Evolutionary conservation across 2,888 invertebrate genomes (phyloP).

Genomic region (Hydriomena furcata): DNA sequence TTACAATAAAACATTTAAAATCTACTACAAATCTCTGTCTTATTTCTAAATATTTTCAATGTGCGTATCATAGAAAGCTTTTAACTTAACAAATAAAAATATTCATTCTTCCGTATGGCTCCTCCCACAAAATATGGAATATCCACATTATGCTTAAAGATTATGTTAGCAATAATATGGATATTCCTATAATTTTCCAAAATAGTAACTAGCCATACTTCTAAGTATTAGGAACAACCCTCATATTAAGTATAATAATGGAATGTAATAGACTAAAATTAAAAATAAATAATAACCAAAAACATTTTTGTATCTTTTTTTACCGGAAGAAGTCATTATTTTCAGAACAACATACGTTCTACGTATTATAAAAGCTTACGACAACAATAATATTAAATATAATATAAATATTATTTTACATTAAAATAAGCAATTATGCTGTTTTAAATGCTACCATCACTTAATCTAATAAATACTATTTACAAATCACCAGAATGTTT

Average conservation of each 20-base stretch:
- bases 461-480: constrained; percentile 82
- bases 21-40: constrained; percentile 9
- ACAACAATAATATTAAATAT: constrained; percentile 78
- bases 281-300: constrained; percentile 54
- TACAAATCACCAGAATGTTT: constrained; percentile 81
- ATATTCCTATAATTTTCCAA: constrained; percentile 21
- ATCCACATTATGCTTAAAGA: constrained; percentile 13
- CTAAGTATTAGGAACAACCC: constrained; percentile 73
- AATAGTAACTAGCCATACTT: constrained; percentile 49
- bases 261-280: constrained; percentile 58
- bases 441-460: constrained; percentile 75
- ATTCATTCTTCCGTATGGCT: constrained; percentile 37
- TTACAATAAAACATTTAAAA: not conserved
- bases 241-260: constrained; percentile 56
- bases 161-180: constrained; percentile 10
- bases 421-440: constrained; percentile 78
- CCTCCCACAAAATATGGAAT: constrained; percentile 30
- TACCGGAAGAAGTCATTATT: constrained; percentile 29
- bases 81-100: constrained; percentile 42
- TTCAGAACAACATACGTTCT: constrained; percentile 62
- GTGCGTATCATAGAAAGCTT: constrained; percentile 43
- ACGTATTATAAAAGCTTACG: constrained; percentile 65
- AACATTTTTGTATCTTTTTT: constrained; percentile 26
- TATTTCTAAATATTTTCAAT: constrained; percentile 35
- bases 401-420: constrained; percentile 82